phyloP scores from a whole-genome alignment of 2,888 invertebrate species.

The Esperia sulphurella region DNA sequence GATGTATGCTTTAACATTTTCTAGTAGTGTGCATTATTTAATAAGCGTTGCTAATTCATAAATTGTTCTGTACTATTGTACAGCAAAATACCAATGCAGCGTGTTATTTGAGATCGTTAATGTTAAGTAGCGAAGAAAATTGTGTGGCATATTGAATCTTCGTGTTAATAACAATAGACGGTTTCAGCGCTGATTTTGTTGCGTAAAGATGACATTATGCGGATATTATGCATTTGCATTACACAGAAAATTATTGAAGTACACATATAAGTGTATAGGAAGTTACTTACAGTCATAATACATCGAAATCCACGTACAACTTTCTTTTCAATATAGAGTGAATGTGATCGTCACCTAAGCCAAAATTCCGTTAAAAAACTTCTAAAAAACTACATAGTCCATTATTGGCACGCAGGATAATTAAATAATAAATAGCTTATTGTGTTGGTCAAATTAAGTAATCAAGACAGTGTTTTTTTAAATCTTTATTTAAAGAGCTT shows the following conservation, averaged over 20 bases:
- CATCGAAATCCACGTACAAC: neutral
- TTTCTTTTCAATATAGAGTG: neutral
- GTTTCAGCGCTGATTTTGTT: conserved; percentile 15
- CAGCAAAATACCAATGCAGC: conserved; percentile 27
- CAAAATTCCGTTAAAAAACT: no score
- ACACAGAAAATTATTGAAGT: neutral
- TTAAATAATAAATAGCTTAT: no score
- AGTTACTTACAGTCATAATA: no score
- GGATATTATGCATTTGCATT: conserved; percentile 21
- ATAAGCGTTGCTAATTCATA: conserved; percentile 24
- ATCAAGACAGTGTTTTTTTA: no score
- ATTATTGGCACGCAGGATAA: no score
- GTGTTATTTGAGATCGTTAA: conserved; percentile 45
- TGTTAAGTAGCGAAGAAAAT: conserved; percentile 42
- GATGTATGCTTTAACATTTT: neutral
- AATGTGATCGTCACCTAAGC: no score
- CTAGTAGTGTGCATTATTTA: conserved; percentile 12
- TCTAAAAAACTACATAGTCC: no score
- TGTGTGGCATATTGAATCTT: conserved; percentile 14
- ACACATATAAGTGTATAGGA: no score
- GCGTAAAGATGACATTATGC: conserved; percentile 20
- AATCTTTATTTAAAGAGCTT: no score
- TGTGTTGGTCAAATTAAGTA: no score
- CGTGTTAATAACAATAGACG: conserved; percentile 10
- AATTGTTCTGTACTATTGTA: conserved; percentile 29